Percentiles rank a stretch among this genome's conserved stretches.
Conservation (phyloP, 2,888 invertebrate genomes). For the Trisateles emortualis region DNA sequence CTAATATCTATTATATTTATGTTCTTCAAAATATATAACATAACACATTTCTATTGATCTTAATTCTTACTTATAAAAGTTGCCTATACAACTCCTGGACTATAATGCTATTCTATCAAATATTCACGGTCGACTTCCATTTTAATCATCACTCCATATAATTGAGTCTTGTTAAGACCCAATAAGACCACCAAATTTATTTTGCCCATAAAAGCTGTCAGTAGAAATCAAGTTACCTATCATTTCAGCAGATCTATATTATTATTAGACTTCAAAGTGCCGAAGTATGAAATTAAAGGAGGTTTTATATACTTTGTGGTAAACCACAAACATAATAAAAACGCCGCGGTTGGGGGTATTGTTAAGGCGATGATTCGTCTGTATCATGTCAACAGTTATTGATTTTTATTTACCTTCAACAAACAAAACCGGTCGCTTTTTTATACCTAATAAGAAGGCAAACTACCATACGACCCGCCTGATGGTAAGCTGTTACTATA, state of each 20-base stretch:
- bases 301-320: constrained; percentile 4
- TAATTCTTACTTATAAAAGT: no score
- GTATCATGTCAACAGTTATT: background rate
- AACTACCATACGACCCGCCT: no score
- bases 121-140: background rate
- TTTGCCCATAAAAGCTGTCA: background rate
- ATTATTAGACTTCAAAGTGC: constrained; percentile 5
- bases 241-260: background rate
- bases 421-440: no score
- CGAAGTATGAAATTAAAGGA: constrained; percentile 4
- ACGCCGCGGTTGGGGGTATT: background rate
- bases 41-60: no score
- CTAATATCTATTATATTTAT: no score
- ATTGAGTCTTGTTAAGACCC: background rate
- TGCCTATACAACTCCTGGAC: background rate
- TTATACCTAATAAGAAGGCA: no score
- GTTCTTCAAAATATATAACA: no score
- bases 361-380: constrained; percentile 3
- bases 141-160: background rate
- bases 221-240: background rate
- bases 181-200: background rate
- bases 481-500: no score
- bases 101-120: background rate
- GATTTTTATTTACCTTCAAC: background rate
- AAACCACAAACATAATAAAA: constrained; percentile 6